Percentiles rank a stretch among this genome's conserved stretches.
phyloP scores from a whole-genome alignment of 2,113 vertebrate genomes.

The Nerophis lumbriciformis region DNA sequence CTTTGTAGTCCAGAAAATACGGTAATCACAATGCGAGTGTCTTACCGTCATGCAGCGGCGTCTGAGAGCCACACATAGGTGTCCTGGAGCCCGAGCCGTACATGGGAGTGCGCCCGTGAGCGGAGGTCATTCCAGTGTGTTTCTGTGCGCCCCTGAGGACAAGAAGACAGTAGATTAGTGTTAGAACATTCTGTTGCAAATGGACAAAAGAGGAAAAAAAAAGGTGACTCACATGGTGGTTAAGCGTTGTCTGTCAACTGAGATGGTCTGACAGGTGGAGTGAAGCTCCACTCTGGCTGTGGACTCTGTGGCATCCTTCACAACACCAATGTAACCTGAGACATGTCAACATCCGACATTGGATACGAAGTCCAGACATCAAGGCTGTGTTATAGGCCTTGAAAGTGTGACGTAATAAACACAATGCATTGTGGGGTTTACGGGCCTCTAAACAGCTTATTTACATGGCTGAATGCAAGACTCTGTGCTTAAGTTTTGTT shows the following conservation, averaged over 20 bases:
- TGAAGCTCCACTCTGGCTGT: conserved; percentile 89
- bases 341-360: not conserved
- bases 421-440: no score
- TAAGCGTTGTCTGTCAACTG: conserved; percentile 86
- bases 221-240: conserved; percentile 77
- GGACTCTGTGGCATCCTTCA: conserved; percentile 92
- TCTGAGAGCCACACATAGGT: conserved; percentile 92
- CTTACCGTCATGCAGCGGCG: conserved; percentile 88
- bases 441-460: no score
- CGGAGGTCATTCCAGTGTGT: conserved; percentile 77
- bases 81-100: conserved; percentile 90
- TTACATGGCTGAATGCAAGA: no score
- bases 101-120: conserved; percentile 84
- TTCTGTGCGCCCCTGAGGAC: conserved; percentile 76
- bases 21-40: not conserved
- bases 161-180: not conserved
- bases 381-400: not conserved
- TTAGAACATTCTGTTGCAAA: not conserved
- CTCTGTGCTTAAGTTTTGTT: no score
- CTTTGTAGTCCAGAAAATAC: not conserved
- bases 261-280: conserved; percentile 96
- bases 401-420: no score
- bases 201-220: not conserved
- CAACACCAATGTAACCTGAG: conserved; percentile 89
- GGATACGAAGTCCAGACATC: not conserved